Conservation (phyloP, 2,797 vertebrate genomes). For the Tokudaia muenninki region DNA sequence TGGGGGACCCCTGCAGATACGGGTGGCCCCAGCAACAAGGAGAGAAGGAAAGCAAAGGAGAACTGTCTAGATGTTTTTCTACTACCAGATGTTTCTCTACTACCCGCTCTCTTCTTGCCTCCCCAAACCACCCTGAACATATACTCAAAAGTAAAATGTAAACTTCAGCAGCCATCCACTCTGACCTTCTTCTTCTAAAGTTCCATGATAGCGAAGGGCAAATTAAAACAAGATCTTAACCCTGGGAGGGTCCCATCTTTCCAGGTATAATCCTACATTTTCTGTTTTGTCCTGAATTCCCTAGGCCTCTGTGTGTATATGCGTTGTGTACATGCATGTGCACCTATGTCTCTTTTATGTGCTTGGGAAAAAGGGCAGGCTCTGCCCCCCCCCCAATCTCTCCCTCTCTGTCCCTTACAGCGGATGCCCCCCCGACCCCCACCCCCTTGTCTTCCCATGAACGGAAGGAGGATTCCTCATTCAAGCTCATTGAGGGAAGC, state of each 20-base stretch:
- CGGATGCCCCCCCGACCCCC: no score
- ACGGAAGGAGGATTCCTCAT: not conserved
- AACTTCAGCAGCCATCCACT: not conserved
- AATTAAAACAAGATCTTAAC: not conserved
- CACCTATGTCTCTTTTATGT: not conserved
- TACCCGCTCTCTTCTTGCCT: not conserved
- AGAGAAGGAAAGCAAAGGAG: slow-evolving; percentile 12
- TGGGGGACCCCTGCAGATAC: not conserved
- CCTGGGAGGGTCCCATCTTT: not conserved
- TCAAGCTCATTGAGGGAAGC: slow-evolving; percentile 15
- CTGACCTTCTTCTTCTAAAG: not conserved
- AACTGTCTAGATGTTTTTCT: not conserved
- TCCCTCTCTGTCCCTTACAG: not conserved
- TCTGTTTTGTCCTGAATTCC: not conserved
- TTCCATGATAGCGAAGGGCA: not conserved
- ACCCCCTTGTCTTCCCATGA: not conserved
- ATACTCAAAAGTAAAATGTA: not conserved
- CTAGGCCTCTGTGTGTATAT: not conserved
- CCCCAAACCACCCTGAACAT: not conserved
- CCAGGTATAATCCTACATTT: not conserved
- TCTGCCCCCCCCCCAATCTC: not conserved
- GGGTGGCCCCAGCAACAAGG: not conserved
- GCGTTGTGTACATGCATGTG: not conserved
- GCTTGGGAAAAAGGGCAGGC: not conserved
- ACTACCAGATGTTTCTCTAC: not conserved